Evolutionary conservation across 37 sponge, comb jelly and placozoan genomes (phyloP).

Genomic region (Hexactinellida sp.): DNA sequence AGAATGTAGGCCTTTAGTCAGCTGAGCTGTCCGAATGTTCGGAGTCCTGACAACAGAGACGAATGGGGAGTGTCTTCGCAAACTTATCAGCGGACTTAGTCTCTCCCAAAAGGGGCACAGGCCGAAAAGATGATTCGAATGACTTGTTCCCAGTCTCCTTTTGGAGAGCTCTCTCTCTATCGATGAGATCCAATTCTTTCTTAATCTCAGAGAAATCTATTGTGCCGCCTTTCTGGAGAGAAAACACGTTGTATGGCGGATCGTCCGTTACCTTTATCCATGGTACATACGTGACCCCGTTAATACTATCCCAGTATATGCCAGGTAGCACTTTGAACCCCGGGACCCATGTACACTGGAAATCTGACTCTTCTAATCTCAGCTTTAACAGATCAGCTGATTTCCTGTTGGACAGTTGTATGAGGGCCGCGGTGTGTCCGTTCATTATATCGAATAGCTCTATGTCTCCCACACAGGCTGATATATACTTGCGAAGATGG

Average conservation of each 20-base stretch:
- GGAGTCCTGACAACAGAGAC: conserved; percentile 12
- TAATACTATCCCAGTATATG: neutral
- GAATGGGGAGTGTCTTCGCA: neutral
- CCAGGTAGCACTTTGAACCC: neutral
- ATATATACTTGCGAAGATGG: neutral
- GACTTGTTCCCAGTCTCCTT: neutral
- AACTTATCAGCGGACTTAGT: neutral
- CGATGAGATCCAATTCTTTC: conserved; percentile 6
- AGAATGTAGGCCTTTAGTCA: neutral
- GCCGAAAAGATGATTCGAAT: neutral
- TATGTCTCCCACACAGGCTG: neutral
- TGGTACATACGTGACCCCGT: neutral
- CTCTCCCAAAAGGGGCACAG: too few relatives aligned
- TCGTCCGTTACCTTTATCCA: neutral
- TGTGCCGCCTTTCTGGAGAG: neutral
- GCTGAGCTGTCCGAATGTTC: neutral
- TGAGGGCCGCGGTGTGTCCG: neutral
- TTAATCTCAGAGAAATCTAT: neutral
- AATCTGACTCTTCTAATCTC: neutral
- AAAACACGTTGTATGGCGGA: neutral
- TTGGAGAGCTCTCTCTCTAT: neutral
- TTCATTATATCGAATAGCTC: conserved; percentile 11
- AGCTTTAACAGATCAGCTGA: neutral
- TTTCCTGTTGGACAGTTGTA: neutral
- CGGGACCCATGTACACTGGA: neutral